Evolutionary conservation across 2,888 invertebrate genomes (phyloP), one percentile per base, ranked within the genome.

Genomic region (Tribolium freemani): DNA sequence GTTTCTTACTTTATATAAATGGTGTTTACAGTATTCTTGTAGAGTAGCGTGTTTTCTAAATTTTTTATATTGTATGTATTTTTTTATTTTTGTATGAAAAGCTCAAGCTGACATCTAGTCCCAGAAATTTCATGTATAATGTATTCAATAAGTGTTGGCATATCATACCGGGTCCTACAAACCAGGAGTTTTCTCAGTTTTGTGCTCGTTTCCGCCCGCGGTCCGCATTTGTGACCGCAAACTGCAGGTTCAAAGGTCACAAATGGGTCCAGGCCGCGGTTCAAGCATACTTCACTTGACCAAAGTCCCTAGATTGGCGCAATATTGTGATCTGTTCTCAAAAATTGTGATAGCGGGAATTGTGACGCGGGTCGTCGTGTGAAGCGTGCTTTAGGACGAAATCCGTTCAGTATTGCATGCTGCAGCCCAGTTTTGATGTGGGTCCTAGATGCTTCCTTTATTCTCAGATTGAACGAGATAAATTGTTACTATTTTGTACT

Each of bases 71-170:
- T 83, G 81, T 85, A 84, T 85, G 85, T 86, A 86, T 86, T 86
- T 86, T 82, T 86, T 86, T 86, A 86, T 86, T 86, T 86, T 86
- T 86, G 85, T 86, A 86, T 85, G 83, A 84, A 84, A 83, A 85
- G 86, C 86, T 86, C 86, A 86, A 86, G 85, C 85, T 85, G 84
- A 85, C 85, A 85, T 86, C 86, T 86, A 86, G 86, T 86, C 86
- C 85, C 86, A 81, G 79, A 77, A 73, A 71, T 77, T 76, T 78
- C 78, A 80, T 80, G 71, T 77, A 67, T 70, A 26, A 72, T 73
- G 69, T 74, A 73, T 74, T 74, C 72, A 75, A 75, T 76, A 80
- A 82, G 80, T 85, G 84, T 84, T 85, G 84, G 86, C 86, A 86
- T 86, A 86, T 86, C 86, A 86, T 82, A 78, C 82, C 80, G 82